Conservation (phyloP, 1,140 invertebrate species). For the Philopotamus ludificatus region DNA sequence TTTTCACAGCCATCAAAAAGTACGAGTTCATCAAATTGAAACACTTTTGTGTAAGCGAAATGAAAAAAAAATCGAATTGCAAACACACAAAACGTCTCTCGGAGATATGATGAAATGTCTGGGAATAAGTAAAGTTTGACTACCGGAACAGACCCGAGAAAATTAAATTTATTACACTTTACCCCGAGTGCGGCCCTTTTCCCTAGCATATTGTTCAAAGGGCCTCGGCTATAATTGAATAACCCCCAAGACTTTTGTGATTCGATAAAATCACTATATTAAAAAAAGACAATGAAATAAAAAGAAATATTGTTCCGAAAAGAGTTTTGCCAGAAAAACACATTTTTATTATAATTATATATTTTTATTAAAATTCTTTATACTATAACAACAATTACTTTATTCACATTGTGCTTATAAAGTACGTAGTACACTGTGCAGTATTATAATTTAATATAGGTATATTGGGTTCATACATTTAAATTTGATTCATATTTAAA, state of each 20-base stretch:
- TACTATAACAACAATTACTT: conserved; percentile 34
- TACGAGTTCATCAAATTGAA: no score
- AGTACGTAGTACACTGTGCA: conserved; percentile 35
- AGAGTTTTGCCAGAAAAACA: neutral
- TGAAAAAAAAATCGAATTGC: no score
- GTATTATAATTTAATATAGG: conserved; percentile 21
- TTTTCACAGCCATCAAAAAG: no score
- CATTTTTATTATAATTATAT: neutral
- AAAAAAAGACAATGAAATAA: neutral
- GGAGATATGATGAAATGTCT: neutral
- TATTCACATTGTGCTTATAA: conserved; percentile 34
- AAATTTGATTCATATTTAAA: conserved; percentile 11
- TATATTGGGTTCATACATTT: conserved; percentile 12
- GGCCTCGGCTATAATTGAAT: neutral
- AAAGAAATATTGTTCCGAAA: neutral
- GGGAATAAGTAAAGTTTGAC: neutral
- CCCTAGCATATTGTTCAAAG: neutral
- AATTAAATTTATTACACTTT: neutral
- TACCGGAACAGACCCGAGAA: neutral
- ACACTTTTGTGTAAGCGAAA: no score
- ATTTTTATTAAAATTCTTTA: conserved; percentile 37
- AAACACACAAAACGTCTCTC: neutral
- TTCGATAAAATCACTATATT: neutral
- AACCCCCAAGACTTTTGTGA: neutral
- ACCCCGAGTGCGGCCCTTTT: neutral